Evolutionary conservation across 2,888 invertebrate genomes (phyloP).

Genomic region (Stenoptilia bipunctidactyla): DNA sequence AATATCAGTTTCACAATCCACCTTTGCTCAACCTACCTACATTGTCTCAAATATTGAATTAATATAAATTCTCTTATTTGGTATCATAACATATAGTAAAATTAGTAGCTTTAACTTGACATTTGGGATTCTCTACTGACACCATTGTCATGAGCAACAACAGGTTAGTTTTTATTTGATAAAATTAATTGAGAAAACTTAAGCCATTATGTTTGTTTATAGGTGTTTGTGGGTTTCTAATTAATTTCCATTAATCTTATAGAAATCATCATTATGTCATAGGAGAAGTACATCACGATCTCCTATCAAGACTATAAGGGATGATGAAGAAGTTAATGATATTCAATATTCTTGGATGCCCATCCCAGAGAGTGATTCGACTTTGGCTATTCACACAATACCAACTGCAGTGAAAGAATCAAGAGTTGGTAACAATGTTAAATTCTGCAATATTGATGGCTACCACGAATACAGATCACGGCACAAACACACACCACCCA

Average conservation of each 20-base stretch:
- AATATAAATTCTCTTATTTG: no score
- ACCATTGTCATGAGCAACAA: no score
- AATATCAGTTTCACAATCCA: no score
- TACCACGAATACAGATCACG: constrained; percentile 59
- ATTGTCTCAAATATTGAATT: no score
- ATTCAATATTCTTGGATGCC: constrained; percentile 63
- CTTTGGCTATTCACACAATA: constrained; percentile 47
- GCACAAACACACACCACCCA: constrained; percentile 60
- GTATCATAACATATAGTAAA: no score
- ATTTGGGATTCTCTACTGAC: no score
- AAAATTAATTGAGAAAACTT: no score
- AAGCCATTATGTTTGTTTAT: no score
- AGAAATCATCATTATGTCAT: constrained; percentile 14
- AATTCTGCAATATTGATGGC: constrained; percentile 49
- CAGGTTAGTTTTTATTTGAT: no score
- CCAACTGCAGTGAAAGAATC: constrained; percentile 33
- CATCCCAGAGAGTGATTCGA: constrained; percentile 50
- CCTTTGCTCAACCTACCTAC: no score
- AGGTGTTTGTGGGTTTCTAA: no score
- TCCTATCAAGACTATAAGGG: constrained; percentile 19
- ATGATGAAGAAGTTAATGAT: constrained; percentile 27
- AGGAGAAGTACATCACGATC: constrained; percentile 25
- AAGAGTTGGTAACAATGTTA: constrained; percentile 40
- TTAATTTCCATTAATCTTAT: constrained; percentile 25
- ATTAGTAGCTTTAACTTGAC: no score